Evolutionary conservation across 2,113 vertebrate species (phyloP).

Genomic region (human): DNA sequence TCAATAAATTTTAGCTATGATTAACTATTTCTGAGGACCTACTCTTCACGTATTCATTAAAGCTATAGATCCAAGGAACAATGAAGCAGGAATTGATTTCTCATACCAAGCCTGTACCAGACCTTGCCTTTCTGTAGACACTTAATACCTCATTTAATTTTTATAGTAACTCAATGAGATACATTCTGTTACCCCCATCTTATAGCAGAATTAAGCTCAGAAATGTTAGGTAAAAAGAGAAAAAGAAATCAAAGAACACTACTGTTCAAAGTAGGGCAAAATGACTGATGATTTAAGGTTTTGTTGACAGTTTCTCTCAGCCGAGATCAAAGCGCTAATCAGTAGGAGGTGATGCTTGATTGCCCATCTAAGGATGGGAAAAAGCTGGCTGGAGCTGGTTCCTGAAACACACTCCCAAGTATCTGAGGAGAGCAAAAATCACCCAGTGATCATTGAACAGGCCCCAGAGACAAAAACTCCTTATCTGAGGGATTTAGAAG

Average conservation of each 20-base stretch:
- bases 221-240: background rate
- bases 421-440: too few species aligned
- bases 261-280: background rate
- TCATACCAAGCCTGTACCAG: background rate
- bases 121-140: background rate
- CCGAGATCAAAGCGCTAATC: background rate
- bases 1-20: background rate
- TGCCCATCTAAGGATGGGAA: background rate
- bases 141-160: background rate
- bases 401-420: background rate
- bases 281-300: background rate
- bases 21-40: background rate
- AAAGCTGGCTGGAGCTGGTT: background rate
- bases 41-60: background rate
- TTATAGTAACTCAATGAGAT: background rate
- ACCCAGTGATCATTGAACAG: too few species aligned
- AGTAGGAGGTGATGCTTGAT: background rate
- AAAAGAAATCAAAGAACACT: background rate
- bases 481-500: too few species aligned
- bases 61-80: background rate
- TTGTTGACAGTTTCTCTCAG: background rate
- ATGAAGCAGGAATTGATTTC: background rate
- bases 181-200: background rate
- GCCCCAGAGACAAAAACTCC: too few species aligned
- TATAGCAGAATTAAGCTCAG: background rate